Evolutionary conservation across 2,113 vertebrate species (phyloP).

Genomic region (Oreochromis aureus): DNA sequence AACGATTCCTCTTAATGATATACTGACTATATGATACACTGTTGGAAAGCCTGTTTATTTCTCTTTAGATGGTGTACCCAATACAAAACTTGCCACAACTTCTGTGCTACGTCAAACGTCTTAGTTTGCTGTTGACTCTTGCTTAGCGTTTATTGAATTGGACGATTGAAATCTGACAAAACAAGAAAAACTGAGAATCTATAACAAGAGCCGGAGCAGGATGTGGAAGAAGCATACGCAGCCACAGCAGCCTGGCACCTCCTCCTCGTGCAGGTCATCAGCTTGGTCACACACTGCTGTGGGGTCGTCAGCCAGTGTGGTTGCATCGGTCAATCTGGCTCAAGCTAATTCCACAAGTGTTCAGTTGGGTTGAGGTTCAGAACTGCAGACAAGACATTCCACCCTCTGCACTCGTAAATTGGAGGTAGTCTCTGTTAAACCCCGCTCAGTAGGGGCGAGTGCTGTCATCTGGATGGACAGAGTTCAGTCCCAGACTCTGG

Average conservation of each 20-base stretch:
- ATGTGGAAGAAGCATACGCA: background rate
- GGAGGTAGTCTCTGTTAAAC: background rate
- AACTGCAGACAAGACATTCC: background rate
- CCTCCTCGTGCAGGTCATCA: background rate
- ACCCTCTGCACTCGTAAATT: background rate
- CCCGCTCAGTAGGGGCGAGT: background rate
- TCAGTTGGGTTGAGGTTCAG: background rate
- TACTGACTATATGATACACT: background rate
- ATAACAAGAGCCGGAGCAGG: background rate
- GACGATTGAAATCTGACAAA: background rate
- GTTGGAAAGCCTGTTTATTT: background rate
- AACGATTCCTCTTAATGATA: background rate
- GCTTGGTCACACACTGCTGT: background rate
- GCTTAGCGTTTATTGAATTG: background rate
- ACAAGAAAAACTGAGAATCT: background rate
- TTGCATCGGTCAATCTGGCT: background rate
- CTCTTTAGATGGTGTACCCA: background rate
- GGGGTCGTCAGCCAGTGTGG: background rate
- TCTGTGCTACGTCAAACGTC: background rate
- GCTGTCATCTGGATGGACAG: background rate
- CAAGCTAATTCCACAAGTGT: background rate
- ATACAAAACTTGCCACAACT: background rate
- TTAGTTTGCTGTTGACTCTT: fast-evolving
- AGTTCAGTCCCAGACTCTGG: background rate
- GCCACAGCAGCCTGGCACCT: background rate